Conservation (phyloP, 2,797 vertebrate species). For the Epinephelus awoara region DNA sequence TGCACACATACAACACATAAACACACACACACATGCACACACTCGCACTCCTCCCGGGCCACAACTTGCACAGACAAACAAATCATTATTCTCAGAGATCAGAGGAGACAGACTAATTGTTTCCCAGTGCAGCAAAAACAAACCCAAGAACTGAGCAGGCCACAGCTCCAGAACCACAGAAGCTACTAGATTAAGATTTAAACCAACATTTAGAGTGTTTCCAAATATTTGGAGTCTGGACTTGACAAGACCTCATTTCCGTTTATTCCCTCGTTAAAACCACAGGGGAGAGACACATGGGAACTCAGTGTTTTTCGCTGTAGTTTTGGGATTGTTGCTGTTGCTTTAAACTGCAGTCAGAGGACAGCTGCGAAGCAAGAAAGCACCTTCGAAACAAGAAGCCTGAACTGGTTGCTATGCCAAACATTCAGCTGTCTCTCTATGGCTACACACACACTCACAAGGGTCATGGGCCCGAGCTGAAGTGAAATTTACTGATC, state of each 20-base stretch:
- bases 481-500: conserved; percentile 20
- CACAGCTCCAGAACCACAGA: conserved; percentile 12
- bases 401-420: conserved; percentile 69
- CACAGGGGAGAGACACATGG: conserved; percentile 14
- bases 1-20: conserved; percentile 29
- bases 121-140: conserved; percentile 40
- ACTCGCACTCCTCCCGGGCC: conserved; percentile 35
- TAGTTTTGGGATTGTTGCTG: conserved; percentile 23
- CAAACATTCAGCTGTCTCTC: conserved; percentile 60
- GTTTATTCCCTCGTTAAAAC: conserved; percentile 41
- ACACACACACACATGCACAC: conserved; percentile 18
- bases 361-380: conserved; percentile 71
- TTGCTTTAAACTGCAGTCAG: conserved; percentile 53
- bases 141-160: not conserved
- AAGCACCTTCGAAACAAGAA: conserved; percentile 67
- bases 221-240: conserved; percentile 32
- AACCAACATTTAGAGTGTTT: conserved; percentile 27
- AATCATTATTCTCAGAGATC: conserved; percentile 60
- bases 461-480: conserved; percentile 3
- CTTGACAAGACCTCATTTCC: conserved; percentile 9
- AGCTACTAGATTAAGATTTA: conserved; percentile 17
- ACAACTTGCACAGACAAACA: conserved; percentile 62
- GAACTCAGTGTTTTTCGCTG: conserved; percentile 20
- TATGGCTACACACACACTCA: conserved; percentile 40
- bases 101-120: conserved; percentile 44